phyloP scores from a whole-genome alignment of 2,113 vertebrate genomes.

The Microtus richardsoni region DNA sequence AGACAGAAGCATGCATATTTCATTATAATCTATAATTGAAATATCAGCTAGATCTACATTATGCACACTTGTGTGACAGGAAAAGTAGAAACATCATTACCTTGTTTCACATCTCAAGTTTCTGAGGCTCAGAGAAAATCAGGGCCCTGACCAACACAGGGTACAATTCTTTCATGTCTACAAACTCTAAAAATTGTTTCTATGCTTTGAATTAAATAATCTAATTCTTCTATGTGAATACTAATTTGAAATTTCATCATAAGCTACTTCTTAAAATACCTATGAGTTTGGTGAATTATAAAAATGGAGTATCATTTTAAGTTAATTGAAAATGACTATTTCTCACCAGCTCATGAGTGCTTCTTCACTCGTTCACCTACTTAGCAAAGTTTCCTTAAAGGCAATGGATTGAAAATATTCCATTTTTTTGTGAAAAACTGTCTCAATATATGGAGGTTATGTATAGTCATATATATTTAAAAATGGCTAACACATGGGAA shows the following conservation, averaged over 20 bases:
- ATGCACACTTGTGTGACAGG: rapidly evolving
- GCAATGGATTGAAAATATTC: background rate
- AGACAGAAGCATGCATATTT: background rate
- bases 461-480: background rate
- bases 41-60: background rate
- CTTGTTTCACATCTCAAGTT: background rate
- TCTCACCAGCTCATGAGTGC: background rate
- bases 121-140: background rate
- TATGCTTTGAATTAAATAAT: background rate
- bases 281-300: background rate
- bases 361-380: background rate
- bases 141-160: background rate
- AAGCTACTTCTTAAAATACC: background rate
- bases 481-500: background rate
- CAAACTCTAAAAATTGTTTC: background rate
- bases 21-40: background rate
- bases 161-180: background rate
- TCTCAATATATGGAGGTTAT: background rate
- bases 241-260: background rate
- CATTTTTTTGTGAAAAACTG: background rate
- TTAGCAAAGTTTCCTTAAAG: background rate
- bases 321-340: background rate
- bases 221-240: background rate
- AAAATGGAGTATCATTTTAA: background rate
- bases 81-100: background rate